Conservation (phyloP, 92 coral and sea anemone species). For the Nematostella vectensis region DNA sequence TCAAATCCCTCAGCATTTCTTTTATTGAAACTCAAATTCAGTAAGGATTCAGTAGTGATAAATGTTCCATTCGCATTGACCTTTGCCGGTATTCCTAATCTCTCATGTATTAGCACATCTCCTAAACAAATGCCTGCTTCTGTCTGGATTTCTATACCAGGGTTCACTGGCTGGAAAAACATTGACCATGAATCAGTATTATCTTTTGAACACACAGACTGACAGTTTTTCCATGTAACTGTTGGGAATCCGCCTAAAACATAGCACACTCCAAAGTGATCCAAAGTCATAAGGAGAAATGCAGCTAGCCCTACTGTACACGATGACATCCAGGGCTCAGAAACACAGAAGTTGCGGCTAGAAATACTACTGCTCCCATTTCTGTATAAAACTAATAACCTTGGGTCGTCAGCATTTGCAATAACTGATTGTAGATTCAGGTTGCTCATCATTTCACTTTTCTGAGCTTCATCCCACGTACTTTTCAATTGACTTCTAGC, state of each 20-base stretch:
- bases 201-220: constrained; percentile 40
- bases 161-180: constrained; percentile 58
- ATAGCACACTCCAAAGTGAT: constrained; percentile 32
- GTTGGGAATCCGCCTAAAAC: constrained; percentile 27
- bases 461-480: no score
- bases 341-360: constrained; percentile 47
- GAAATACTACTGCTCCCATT: no score
- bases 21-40: constrained; percentile 30
- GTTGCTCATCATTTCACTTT: no score
- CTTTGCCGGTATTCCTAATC: constrained; percentile 2
- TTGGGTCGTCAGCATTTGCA: no score
- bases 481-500: no score
- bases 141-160: constrained; percentile 30
- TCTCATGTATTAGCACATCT: constrained; percentile 5
- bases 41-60: constrained; percentile 15
- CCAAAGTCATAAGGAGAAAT: constrained; percentile 31
- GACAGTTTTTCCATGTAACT: constrained; percentile 52
- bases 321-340: constrained; percentile 32
- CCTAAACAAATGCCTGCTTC: constrained; percentile 40
- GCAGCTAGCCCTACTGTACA: constrained; percentile 53
- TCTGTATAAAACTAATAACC: no score
- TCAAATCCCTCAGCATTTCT: constrained; percentile 24
- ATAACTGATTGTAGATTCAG: not conserved
- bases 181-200: constrained; percentile 58
- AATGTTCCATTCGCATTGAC: not conserved